Base-by-base conservation (phyloP, 37 sponge, comb jelly and placozoan genomes). In the Spongia lamella region DNA sequence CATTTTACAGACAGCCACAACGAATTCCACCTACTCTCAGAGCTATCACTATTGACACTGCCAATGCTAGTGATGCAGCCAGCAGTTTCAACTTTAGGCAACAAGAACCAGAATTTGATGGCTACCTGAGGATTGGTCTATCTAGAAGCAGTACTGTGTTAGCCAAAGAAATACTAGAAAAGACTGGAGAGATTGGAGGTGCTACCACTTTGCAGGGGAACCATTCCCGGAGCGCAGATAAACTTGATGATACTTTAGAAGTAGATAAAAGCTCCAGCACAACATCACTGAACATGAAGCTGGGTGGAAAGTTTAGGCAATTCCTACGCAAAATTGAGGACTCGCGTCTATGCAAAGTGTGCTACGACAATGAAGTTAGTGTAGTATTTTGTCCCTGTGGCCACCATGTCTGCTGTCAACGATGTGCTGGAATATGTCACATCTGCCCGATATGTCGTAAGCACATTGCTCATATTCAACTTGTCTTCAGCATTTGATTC, bases 371-470 rank as follows among this genome's bases (percentile, higher is more conserved):
- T 7, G 70, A 67, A 0, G 77, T 90, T 13, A 73, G 82, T 17
- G 80, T 78, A 39, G 92, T 90, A 6, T 93, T 93, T 81, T 90
- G 91, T 67, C 94, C 94, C 1, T 93, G 94, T 79, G 92, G 92
- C 0, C 94, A 93, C 65, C 70, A 83, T 40, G 80, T 93, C 35
- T 65, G 87, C 34, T 93, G 94, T 30, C 35, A 61, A 19, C 14
- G 56, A 53, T 93, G 94, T 73, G 92, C 94, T 17, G 40, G 64
- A 59, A 77, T 34, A 54, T 68, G 81, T 49, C 59, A 51, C 35
- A 53, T 40, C 9, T 93, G 94, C 36, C 94, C 94, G 1, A 49
- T 90, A 7, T 93, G 94, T 72, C 68, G 94, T 14, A 55, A 88
- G 7, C 71, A 61, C 17, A 79, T 90, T 54, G 83, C 78, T 22